These are phyloP conservation scores for Xanthia icteritia DNA, from an alignment of 2,888 invertebrate genomes.

Conservation along the genomic window DNA sequence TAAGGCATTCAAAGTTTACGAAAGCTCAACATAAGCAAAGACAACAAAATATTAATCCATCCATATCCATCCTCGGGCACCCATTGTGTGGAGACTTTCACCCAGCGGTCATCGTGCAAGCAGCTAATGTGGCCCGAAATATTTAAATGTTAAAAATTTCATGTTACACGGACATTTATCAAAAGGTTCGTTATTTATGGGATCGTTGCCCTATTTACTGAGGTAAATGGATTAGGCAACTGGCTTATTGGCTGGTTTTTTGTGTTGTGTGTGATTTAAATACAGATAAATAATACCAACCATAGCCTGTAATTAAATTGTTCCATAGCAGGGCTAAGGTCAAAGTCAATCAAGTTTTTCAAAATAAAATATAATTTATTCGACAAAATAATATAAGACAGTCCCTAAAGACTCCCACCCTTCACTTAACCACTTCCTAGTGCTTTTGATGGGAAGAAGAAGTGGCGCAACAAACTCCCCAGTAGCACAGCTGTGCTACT, in stretches of 20 bases:
- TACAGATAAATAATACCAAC: too few relatives aligned
- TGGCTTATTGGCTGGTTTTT: conserved; percentile 9
- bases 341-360: neutral
- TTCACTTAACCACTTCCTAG: too few relatives aligned
- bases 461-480: too few relatives aligned
- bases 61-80: too few relatives aligned
- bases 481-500: too few relatives aligned
- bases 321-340: neutral
- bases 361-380: too few relatives aligned
- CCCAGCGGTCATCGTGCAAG: neutral
- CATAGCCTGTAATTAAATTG: neutral
- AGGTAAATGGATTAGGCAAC: conserved; percentile 10
- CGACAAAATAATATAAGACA: too few relatives aligned
- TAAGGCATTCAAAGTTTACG: neutral
- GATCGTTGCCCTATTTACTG: conserved; percentile 44
- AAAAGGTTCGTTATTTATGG: conserved; percentile 57
- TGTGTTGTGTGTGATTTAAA: neutral
- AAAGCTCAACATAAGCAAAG: neutral
- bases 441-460: too few relatives aligned
- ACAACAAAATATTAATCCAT: conserved; percentile 5
- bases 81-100: neutral
- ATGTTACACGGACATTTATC: conserved; percentile 54
- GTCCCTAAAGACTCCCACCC: too few relatives aligned
- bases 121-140: neutral
- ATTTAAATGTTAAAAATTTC: conserved; percentile 31